A percentile compares a stretch with the other conserved stretches of the same genome.
Evolutionary conservation across 92 coral and sea anemone genomes (phyloP).

Genomic region (Plumapathes pennacea): DNA sequence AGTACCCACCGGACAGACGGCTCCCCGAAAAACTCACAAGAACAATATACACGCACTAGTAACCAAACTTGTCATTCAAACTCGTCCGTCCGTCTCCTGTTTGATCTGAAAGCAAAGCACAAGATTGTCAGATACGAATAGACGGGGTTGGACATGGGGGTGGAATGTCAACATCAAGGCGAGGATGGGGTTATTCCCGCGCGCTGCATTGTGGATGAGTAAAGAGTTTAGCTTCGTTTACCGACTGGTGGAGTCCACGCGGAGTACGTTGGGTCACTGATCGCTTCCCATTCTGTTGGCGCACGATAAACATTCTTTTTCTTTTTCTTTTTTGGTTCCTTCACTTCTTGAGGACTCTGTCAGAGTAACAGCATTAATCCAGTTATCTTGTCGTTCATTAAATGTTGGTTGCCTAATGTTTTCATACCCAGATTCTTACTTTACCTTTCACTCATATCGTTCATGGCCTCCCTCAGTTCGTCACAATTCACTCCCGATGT

Average conservation of each 20-base stretch:
- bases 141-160: background rate
- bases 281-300: slow-evolving; percentile 78
- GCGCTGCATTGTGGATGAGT: background rate
- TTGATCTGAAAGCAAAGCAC: slow-evolving; percentile 62
- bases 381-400: no score
- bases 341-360: background rate
- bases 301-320: slow-evolving; percentile 61
- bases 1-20: no score
- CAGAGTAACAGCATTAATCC: no score
- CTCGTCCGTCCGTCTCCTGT: slow-evolving; percentile 95
- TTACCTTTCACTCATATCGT: no score
- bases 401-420: no score
- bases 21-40: no score
- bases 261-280: slow-evolving; percentile 64
- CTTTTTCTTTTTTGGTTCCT: slow-evolving; percentile 43
- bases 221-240: background rate
- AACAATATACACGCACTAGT: slow-evolving; percentile 36
- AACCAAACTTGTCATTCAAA: slow-evolving; percentile 96
- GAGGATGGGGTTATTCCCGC: background rate
- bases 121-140: background rate
- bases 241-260: slow-evolving; percentile 85
- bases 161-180: background rate
- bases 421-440: no score
- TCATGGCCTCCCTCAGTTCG: no score
- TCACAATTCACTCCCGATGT: no score